Base-by-base conservation (phyloP, 2,888 invertebrate genomes). In the Epiblema foenella region DNA sequence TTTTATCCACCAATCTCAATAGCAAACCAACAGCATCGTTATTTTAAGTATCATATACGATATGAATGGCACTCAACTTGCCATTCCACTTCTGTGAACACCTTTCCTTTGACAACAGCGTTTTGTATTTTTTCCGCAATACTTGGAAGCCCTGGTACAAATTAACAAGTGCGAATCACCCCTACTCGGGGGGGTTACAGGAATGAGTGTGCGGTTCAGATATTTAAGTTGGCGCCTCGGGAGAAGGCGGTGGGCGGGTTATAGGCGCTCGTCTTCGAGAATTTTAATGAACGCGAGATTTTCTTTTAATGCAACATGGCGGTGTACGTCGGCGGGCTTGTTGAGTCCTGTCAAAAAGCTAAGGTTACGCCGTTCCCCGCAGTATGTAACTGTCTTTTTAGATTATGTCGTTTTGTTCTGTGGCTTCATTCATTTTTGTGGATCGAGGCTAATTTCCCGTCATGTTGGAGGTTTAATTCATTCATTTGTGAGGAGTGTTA, bases 271-370 rank as follows among this genome's bases (percentile, higher is more conserved):
- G 64, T 74, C 75, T 74, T 77, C 67, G 57, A 68, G 75, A 75
- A 75, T 77, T 77, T 75, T 77, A 77, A 77, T 77, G 75, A 76
- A 76, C 72, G 74, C 73, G 72, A 76, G 75, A 75, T 75, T 76
- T 77, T 76, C 75, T 75, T 75, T 75, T 74, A 75, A 75, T 74
- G 75, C 72, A 73, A 75, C 67, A 72, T 60, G 59, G 57, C 63
- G 63, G 58, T 59, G 64, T 72, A 64, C 72, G 68, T 63, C 59
- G 63, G 42, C 5, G 33, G 15, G 51, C 71, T 68, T 68, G 62
- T 68, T 62, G 69, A 70, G 46, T 73, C 37, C 46, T 17, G 58
- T 63, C 67, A 70, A 65, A 73, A 70, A 49, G 42, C 69, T 58
- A 58, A 67, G 51, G 63, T 66, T 67, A 57, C 56, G 51, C 54